Conservation (phyloP, 2,113 vertebrate genomes). For the Salvelinus alpinus region DNA sequence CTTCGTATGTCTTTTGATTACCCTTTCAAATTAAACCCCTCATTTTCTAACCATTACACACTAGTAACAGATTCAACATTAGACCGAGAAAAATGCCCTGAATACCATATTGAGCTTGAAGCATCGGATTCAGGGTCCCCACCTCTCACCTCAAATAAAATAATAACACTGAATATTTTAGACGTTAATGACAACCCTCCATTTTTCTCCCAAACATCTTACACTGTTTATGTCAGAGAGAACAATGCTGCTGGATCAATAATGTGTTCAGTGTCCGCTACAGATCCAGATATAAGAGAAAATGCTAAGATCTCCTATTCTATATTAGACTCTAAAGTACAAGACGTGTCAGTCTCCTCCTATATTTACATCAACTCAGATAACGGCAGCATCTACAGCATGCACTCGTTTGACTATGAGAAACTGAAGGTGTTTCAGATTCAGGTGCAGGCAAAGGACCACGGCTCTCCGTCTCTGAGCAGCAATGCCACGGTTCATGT, state of each 20-base stretch:
- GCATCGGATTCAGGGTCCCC: constrained; percentile 80
- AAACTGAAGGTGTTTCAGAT: constrained; percentile 73
- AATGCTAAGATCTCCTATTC: constrained; percentile 80
- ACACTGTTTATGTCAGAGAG: constrained; percentile 66
- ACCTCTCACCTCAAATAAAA: constrained; percentile 65
- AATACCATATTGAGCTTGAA: constrained; percentile 78
- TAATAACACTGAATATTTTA: constrained; percentile 69
- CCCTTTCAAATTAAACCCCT: constrained; percentile 55
- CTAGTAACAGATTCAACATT: constrained; percentile 43
- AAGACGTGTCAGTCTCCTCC: constrained; percentile 65
- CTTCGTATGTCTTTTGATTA: constrained; percentile 20
- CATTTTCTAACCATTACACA: constrained; percentile 52
- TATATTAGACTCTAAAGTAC: constrained; percentile 67
- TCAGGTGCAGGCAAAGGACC: constrained; percentile 71
- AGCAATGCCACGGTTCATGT: constrained; percentile 71
- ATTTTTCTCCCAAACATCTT: constrained; percentile 64
- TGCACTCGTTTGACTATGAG: constrained; percentile 76
- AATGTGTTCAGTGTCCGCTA: constrained; percentile 77
- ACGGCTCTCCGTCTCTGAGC: constrained; percentile 70
- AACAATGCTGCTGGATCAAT: constrained; percentile 78
- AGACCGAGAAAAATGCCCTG: constrained; percentile 70
- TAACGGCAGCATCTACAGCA: constrained; percentile 56
- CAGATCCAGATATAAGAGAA: constrained; percentile 72
- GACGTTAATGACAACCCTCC: constrained; percentile 85
- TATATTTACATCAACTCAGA: no score